A percentile compares a stretch with the other conserved stretches of the same genome.
These are phyloP conservation scores for Rotaria magnacalcarata DNA, from an alignment of 2,888 invertebrate species.

Conservation along the genomic window DNA sequence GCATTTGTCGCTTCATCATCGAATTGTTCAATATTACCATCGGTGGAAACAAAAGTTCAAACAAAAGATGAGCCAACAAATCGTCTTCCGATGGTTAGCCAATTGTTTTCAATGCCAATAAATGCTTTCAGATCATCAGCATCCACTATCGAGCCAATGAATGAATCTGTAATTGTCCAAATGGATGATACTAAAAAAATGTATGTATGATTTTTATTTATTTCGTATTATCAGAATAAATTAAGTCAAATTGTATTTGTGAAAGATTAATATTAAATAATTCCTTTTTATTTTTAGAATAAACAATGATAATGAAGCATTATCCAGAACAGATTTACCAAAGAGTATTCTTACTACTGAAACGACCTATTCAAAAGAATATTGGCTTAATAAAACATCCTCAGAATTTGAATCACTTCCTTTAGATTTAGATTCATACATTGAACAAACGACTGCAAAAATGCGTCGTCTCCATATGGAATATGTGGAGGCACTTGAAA, in stretches of 20 bases:
- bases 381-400: not conserved
- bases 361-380: not conserved
- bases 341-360: not conserved
- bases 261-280: no score
- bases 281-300: no score
- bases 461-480: conserved; percentile 12
- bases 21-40: no score
- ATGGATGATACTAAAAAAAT: not conserved
- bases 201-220: not conserved
- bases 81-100: not conserved
- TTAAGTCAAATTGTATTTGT: no score
- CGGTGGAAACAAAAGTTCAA: not conserved
- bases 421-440: not conserved
- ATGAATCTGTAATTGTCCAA: not conserved
- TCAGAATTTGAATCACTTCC: not conserved
- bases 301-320: not conserved
- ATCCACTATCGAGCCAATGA: not conserved
- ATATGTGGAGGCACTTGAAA: not conserved
- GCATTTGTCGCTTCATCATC: not conserved
- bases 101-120: not conserved
- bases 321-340: not conserved
- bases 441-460: not conserved
- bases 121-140: not conserved
- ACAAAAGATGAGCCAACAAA: not conserved
- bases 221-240: not conserved